Evolutionary conservation across 1,140 invertebrate genomes (phyloP), one percentile per base, ranked within the genome.

Genomic region (Penaeus vannamei): DNA sequence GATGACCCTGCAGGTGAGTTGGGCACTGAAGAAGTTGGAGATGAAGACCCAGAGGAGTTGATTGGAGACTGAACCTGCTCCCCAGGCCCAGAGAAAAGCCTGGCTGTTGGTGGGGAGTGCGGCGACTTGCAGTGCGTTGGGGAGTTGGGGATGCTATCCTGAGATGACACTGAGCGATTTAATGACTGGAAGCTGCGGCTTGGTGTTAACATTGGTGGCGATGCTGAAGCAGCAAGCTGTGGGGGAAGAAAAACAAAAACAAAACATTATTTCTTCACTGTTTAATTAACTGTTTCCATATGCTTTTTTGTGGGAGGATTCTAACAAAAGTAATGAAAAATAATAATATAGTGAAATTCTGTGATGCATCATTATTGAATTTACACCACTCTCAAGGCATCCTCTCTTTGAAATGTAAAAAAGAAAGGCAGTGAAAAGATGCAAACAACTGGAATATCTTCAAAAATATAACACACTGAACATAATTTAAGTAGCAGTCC

Each of bases 141-240:
- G 29, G 93, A 93, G 23, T 81, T 90, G 61, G 88, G 91, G 22
- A 84, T 90, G 26, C 88, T 86, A 79, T 91, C 90, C 64, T 91
- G 89, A 36, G 90, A 85, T 82, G 87, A 92, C 20, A 92, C 92
- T 0, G n/a, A 93, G 59, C 94, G 92, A 53, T 92, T 93, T 85
- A 96, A 95, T 32, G 95, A 95, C 92, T 96, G 95, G 91, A 96
- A 96, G 91, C 95, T 96, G 85, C 95, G 94, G 93, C 95, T 96
- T n/a, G 94, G 94, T 20, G 94, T 94, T 76, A 95, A 93, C 92
- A 94, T 93, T 61, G 94, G 94, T 26, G 94, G 95, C 91, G 95
- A 95, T 26, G 95, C 95, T 91, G 95, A 94, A 22, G 95, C 95
- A 85, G 95, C 95, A 93, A 95, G 94, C 94, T 95, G 91, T 26